phyloP scores from a whole-genome alignment of 2,113 vertebrate species.

The Tenebrosternarchus preto region DNA sequence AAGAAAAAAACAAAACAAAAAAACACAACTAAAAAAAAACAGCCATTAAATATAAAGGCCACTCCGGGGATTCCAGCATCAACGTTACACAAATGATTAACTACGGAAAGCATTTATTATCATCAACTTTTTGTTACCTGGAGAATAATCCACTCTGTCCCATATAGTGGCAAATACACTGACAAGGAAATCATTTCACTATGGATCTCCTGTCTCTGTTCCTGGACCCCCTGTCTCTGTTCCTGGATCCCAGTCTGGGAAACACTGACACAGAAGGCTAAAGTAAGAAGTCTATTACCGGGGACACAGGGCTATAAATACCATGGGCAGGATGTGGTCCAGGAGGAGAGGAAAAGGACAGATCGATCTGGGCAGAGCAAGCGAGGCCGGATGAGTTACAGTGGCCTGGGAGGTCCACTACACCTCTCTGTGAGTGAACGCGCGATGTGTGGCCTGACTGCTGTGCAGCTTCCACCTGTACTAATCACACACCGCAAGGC shows the following conservation, averaged over 20 bases:
- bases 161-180: background rate
- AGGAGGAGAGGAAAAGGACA: conserved; percentile 31
- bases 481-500: no score
- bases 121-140: background rate
- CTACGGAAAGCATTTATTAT: no score
- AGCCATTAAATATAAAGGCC: no score
- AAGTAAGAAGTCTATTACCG: conserved; percentile 19
- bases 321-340: conserved; percentile 24
- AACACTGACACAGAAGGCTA: conserved; percentile 17
- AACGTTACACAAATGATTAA: no score
- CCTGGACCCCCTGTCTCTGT: background rate
- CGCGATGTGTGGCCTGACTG: no score
- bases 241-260: background rate
- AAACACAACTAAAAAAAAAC: no score
- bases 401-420: background rate
- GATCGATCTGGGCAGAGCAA: conserved; percentile 18
- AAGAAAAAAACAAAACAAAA: no score
- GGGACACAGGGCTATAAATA: conserved; percentile 40
- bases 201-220: conserved; percentile 1
- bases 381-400: background rate
- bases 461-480: no score
- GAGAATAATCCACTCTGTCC: background rate
- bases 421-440: background rate
- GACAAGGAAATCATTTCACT: background rate
- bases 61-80: no score